phyloP scores from a whole-genome alignment of 2,113 vertebrate genomes.

The Anarhynchus alexandrinus region DNA sequence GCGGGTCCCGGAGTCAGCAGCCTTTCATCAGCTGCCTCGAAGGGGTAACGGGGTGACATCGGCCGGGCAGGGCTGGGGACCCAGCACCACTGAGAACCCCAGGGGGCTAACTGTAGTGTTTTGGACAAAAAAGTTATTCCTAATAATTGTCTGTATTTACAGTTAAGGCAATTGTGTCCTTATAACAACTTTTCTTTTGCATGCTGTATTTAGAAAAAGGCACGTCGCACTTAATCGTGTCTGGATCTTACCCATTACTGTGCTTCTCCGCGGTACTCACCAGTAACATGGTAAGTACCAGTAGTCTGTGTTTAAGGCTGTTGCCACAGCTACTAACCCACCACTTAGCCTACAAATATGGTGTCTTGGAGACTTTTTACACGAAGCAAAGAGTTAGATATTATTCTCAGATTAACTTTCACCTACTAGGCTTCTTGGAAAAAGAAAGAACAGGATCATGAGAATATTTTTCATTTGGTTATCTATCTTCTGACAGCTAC shows the following conservation, averaged over 20 bases:
- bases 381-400: not conserved
- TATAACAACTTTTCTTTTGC: not conserved
- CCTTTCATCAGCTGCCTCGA: rapidly evolving
- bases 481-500: not conserved
- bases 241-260: not conserved
- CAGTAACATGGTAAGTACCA: rapidly evolving
- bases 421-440: not conserved
- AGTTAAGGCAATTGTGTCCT: not conserved
- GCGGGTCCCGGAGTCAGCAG: not conserved
- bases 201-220: not conserved
- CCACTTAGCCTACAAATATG: rapidly evolving
- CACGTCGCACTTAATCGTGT: not conserved
- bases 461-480: not conserved
- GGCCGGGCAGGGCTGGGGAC: not conserved
- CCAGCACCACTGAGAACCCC: not conserved
- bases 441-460: not conserved
- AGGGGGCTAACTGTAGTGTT: rapidly evolving
- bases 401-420: not conserved
- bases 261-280: rapidly evolving
- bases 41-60: rapidly evolving
- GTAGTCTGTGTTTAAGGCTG: not conserved
- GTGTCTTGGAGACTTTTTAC: not conserved
- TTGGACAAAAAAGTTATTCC: not conserved
- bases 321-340: not conserved
- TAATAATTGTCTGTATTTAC: not conserved